Conservation (phyloP, 2,113 vertebrate species). For the Dipodomys ordii region DNA sequence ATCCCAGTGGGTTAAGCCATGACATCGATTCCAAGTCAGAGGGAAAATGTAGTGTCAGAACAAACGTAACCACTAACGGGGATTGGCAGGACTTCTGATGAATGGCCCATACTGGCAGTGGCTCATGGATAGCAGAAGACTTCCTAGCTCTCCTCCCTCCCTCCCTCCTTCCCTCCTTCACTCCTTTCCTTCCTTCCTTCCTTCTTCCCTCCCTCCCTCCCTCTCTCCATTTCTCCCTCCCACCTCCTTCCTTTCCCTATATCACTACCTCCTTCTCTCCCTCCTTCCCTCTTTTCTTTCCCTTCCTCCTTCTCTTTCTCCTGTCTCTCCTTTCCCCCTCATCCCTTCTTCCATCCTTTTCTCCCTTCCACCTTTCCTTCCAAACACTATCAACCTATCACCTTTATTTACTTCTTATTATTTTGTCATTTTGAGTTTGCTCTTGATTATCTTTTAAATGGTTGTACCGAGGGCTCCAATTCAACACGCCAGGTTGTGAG, state of each 20-base stretch:
- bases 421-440: no score
- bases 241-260: accelerated
- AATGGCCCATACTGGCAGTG: background rate
- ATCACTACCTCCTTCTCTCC: background rate
- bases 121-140: background rate
- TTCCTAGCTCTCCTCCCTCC: background rate
- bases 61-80: slow-evolving; percentile 18
- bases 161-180: no score
- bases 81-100: slow-evolving; percentile 16
- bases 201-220: no score
- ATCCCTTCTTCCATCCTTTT: background rate
- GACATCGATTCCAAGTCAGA: slow-evolving; percentile 41
- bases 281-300: accelerated
- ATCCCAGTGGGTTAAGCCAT: slow-evolving; percentile 31
- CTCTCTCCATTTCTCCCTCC: no score
- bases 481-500: no score
- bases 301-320: background rate
- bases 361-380: accelerated
- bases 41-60: slow-evolving; percentile 27
- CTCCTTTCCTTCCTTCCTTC: background rate
- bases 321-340: background rate
- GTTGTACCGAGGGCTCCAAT: no score
- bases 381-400: background rate
- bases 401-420: no score
- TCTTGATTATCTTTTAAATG: no score